Percentiles rank a stretch among this genome's conserved stretches.
Evolutionary conservation across 2,888 invertebrate genomes (phyloP).

Genomic region (Polymixis lichenea): DNA sequence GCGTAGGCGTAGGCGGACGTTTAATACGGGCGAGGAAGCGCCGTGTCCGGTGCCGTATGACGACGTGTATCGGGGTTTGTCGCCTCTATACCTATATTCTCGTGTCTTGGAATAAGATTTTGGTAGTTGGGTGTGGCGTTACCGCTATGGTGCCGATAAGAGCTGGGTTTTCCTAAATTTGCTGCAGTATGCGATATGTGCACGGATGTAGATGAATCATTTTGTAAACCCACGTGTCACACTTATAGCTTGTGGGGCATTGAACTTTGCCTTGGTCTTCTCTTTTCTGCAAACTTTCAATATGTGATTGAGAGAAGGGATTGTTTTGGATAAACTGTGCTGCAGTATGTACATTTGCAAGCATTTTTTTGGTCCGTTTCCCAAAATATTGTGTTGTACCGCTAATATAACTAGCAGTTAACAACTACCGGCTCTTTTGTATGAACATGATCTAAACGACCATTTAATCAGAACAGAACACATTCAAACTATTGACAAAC

Average conservation of each 20-base stretch:
- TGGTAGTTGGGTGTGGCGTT: slow-evolving; percentile 44
- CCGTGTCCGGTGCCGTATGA: slow-evolving; percentile 65
- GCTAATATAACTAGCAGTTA: not conserved
- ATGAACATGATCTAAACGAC: not conserved
- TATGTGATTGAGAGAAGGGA: not conserved
- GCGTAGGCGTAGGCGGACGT: slow-evolving; percentile 70
- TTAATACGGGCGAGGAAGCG: slow-evolving; percentile 70
- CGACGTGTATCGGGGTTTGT: slow-evolving; percentile 60
- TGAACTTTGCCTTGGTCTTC: slow-evolving; percentile 24
- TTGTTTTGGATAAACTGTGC: not conserved
- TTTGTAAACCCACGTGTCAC: slow-evolving; percentile 21
- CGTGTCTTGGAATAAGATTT: slow-evolving; percentile 34
- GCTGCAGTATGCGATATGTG: not conserved
- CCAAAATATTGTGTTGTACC: not conserved
- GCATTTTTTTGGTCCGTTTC: not conserved
- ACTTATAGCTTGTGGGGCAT: slow-evolving; percentile 24
- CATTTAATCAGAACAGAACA: slow-evolving; percentile 4
- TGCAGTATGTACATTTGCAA: not conserved
- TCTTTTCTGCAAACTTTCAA: slow-evolving; percentile 4
- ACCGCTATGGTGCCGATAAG: slow-evolving; percentile 29
- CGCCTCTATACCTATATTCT: slow-evolving; percentile 49
- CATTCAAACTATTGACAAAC: slow-evolving; percentile 14
- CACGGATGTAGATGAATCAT: slow-evolving; percentile 34
- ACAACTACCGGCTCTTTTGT: not conserved
- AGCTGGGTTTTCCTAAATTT: slow-evolving; percentile 33